Percentiles rank a stretch among this genome's conserved stretches.
Conservation (phyloP, 2,113 vertebrate species). For the Agelaius phoeniceus region DNA sequence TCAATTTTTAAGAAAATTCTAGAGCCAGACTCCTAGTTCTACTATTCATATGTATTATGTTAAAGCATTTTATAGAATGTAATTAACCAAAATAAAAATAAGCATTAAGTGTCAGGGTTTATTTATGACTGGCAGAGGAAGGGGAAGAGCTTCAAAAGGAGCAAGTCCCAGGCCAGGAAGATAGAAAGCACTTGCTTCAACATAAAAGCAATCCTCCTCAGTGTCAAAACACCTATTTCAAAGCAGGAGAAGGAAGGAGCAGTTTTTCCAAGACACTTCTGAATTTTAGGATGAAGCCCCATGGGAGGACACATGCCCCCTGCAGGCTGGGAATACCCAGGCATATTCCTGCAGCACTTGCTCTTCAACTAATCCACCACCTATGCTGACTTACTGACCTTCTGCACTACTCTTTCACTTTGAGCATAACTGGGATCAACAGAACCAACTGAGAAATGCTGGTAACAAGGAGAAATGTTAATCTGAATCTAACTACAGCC, state of each 20-base stretch:
- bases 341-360: not conserved
- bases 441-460: not conserved
- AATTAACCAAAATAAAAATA: not conserved
- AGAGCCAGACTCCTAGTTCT: not conserved
- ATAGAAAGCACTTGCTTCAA: not conserved
- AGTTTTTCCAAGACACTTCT: not conserved
- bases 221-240: not conserved
- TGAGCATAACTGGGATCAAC: not conserved
- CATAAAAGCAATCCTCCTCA: not conserved
- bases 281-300: not conserved
- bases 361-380: not conserved
- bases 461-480: not conserved
- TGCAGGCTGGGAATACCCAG: not conserved
- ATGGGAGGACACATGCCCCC: fast-evolving
- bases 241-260: not conserved
- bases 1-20: not conserved
- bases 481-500: not conserved
- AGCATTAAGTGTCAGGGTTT: not conserved
- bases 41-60: not conserved
- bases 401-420: not conserved
- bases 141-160: not conserved
- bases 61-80: not conserved
- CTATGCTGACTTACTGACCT: not conserved
- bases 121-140: not conserved
- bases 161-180: not conserved